phyloP scores from a whole-genome alignment of 2,797 vertebrate species.

The Cyprinodon diabolis region DNA sequence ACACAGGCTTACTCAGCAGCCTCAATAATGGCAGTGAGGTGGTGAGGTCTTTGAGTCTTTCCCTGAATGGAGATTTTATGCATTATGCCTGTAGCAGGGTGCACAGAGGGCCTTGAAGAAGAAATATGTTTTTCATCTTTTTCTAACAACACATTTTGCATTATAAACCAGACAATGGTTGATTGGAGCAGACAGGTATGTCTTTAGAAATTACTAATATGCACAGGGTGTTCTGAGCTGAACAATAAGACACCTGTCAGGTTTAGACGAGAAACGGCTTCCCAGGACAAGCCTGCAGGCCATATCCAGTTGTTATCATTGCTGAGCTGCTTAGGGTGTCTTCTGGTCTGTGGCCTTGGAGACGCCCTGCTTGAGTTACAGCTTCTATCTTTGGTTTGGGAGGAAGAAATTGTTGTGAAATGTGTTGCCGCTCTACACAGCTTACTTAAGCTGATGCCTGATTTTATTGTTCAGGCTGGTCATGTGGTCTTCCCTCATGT shows the following conservation, averaged over 20 bases:
- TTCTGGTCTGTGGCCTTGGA: slow-evolving; percentile 48
- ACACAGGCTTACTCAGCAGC: slow-evolving; percentile 36
- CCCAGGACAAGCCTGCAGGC: slow-evolving; percentile 67
- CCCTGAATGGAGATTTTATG: slow-evolving; percentile 45
- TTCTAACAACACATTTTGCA: slow-evolving; percentile 54
- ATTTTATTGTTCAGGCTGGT: slow-evolving; percentile 14
- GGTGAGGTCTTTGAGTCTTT: slow-evolving; percentile 40
- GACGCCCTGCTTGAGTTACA: slow-evolving; percentile 63
- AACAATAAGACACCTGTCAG: slow-evolving; percentile 77
- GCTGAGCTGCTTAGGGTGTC: slow-evolving; percentile 63
- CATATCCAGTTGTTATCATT: slow-evolving; percentile 65
- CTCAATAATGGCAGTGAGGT: slow-evolving; percentile 21
- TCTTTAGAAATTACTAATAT: slow-evolving; percentile 72
- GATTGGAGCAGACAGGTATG: slow-evolving; percentile 68
- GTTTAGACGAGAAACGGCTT: slow-evolving; percentile 57
- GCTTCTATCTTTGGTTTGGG: slow-evolving; percentile 36
- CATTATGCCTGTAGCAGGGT: slow-evolving; percentile 33
- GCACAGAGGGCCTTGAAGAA: slow-evolving; percentile 28
- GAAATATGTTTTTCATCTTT: slow-evolving; percentile 54
- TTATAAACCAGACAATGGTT: slow-evolving; percentile 65
- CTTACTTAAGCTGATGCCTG: slow-evolving; percentile 30
- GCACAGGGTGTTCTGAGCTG: slow-evolving; percentile 62
- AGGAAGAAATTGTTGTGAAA: slow-evolving; percentile 33
- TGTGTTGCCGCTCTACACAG: slow-evolving; percentile 34
- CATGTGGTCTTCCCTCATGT: slow-evolving; percentile 17